Evolutionary conservation across 2,797 vertebrate genomes (phyloP).

Genomic region (Emys orbicularis): DNA sequence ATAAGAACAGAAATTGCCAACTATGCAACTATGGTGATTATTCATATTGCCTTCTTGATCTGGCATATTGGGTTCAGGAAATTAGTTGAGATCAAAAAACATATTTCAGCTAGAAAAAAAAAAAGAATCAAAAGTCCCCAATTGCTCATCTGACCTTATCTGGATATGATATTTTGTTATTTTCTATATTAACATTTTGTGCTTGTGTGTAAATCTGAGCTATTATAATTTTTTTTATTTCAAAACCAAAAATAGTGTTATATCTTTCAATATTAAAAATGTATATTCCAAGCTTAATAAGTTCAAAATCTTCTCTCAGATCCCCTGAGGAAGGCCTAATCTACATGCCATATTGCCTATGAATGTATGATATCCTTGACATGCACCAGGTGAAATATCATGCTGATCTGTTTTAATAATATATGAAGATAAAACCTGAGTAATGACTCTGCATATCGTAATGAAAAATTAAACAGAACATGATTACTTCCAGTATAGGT

Average conservation of each 20-base stretch:
- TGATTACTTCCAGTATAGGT: not conserved
- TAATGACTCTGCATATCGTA: not conserved
- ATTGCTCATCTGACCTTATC: not conserved
- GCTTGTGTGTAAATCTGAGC: not conserved
- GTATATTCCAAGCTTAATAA: not conserved
- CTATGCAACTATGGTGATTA: constrained; percentile 28
- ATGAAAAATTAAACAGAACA: constrained; percentile 34
- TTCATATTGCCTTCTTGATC: constrained; percentile 9
- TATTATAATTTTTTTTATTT: not conserved
- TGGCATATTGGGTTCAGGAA: not conserved
- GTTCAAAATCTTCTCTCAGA: not conserved
- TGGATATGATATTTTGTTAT: constrained; percentile 19
- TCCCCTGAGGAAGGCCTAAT: not conserved
- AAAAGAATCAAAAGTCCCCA: not conserved
- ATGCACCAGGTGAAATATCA: not conserved
- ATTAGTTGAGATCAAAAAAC: constrained; percentile 1
- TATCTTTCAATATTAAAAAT: not conserved
- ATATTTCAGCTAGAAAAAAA: constrained; percentile 13
- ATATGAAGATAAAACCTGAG: constrained; percentile 1
- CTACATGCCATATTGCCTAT: not conserved
- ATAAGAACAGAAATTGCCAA: constrained; percentile 4
- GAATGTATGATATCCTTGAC: not conserved
- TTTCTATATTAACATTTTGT: not conserved
- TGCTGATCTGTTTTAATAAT: constrained; percentile 24
- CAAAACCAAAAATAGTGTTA: not conserved